Base-by-base conservation (phyloP, 2,113 vertebrate genomes). In the Chinchilla lanigera region DNA sequence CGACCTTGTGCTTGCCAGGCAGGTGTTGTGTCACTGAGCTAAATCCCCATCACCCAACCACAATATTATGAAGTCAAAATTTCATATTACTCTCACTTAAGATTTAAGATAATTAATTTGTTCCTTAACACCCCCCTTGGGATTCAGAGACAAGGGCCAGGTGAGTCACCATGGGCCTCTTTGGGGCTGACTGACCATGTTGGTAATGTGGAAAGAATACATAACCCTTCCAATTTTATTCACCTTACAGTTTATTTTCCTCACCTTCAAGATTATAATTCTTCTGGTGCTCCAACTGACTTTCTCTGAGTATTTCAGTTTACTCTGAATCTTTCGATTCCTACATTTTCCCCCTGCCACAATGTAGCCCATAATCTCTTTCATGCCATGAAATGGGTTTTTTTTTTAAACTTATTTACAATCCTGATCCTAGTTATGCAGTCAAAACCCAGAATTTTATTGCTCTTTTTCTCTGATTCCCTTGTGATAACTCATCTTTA, bases 311-410 rank as follows among this genome's bases (percentile, higher is more conserved):
- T 47, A 56, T 65, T 56, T 41, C 9, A 65, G 16, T 47, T 8
- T 1, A 6, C 28, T 28, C 19, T 54, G 65, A 5, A 2, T 9
- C 3, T 38, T 77, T 22, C n/a, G 17, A 6, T 56, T 5, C 12
- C 17, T 61, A 35, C 24, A 41, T 86, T 54, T 35, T 73, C 5
- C 16, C 30, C n/a, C 52, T 19, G 65, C 33, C 38, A 44, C 1
- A 4, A 10, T 13, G 8, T 5, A n/a, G 5, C 47, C 24, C 0
- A 0, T n/a, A 13, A 65, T 11, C 11, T 33, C 26, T 1, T 60
- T 82, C 17, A 44, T 7, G 10, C 5, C 8, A 35, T 60, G 5
- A 60, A 81, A 69, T 60, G 6, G 4, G 0, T 83, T 41, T 61
- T 89, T 19, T 61, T 89, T 19, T 19, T 12, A 63, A 80, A 81